Base-by-base conservation (phyloP, 2,888 invertebrate species). In the Diaperis boleti region DNA sequence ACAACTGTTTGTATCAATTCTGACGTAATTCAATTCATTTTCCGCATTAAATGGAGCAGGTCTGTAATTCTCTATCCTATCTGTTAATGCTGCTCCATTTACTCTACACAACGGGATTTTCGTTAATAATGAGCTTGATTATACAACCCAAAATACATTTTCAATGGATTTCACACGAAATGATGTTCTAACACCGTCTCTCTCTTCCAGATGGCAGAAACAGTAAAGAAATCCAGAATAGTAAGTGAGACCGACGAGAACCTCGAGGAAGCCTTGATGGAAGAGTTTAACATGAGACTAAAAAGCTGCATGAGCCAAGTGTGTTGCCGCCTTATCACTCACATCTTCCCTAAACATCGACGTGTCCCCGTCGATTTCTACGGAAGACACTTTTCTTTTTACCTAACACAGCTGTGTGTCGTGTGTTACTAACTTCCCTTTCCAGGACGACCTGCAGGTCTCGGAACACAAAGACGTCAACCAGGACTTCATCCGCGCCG, bases 231-330 rank as follows among this genome's bases (percentile, higher is more conserved):
- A 69, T 81, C 81, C 50, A 76, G 81, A 77, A 82, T 82, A 70
- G 81, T 82, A 82, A 62, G 62, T 62, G 49, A 59, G 10, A 33
- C 13, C 5, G 78, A 78, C 45, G 78, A 79, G 69, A 78, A 81
- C 67, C 72, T 82, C 45, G 81, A 81, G 72, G 81, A 81, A 69
- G 74, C 78, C 64, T 75, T 82, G 69, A 78, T 81, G 74, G 80
- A 81, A 74, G 82, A 82, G 70, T 82, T 82, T 79, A 82, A 82
- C 76, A 72, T 79, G 73, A 75, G 81, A 65, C 76, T 82, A 75
- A 81, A 81, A 78, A 80, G 75, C 69, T 82, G 82, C 80, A 79
- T 82, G 79, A 81, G 78, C 72, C 73, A 79, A 76, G 80, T 81
- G 77, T 78, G 80, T 80, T 65, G 35, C 57, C 29, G 11, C 7